Percentiles rank a stretch among this genome's conserved stretches.
Evolutionary conservation across 2,113 vertebrate species (phyloP).

Genomic region (Baryphthengus martii): DNA sequence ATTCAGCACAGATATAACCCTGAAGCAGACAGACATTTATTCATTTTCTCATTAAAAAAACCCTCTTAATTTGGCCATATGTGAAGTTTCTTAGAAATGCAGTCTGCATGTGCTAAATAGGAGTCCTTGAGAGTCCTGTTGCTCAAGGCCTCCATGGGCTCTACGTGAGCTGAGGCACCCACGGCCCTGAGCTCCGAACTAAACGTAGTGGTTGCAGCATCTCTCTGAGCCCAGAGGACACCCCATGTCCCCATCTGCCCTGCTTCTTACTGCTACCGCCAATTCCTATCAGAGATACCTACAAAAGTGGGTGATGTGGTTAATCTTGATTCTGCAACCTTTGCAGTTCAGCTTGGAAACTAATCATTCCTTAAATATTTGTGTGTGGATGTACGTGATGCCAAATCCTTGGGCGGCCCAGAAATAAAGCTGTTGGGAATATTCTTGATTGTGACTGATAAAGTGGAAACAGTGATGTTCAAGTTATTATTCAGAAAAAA

Average conservation of each 20-base stretch:
- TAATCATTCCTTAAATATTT: background rate
- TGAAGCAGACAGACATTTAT: background rate
- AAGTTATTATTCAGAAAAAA: background rate
- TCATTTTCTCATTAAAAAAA: background rate
- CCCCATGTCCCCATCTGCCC: background rate
- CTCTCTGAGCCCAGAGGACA: background rate
- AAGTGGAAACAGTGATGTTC: background rate
- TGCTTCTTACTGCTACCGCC: background rate
- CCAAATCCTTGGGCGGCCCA: background rate
- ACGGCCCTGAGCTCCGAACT: accelerated
- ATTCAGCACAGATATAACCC: background rate
- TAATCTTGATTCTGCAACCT: background rate
- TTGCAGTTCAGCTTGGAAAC: background rate
- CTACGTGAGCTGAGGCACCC: accelerated
- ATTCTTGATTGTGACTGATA: background rate
- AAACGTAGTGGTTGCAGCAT: accelerated
- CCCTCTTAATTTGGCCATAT: background rate
- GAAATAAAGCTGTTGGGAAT: background rate
- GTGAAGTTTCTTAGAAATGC: background rate
- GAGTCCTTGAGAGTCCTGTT: accelerated
- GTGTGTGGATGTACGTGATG: background rate
- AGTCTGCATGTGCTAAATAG: background rate
- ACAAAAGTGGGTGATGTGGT: background rate
- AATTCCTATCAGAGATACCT: background rate
- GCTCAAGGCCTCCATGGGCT: accelerated